Conservation (phyloP, 2,888 invertebrate species). For the Spicauda simplicius region DNA sequence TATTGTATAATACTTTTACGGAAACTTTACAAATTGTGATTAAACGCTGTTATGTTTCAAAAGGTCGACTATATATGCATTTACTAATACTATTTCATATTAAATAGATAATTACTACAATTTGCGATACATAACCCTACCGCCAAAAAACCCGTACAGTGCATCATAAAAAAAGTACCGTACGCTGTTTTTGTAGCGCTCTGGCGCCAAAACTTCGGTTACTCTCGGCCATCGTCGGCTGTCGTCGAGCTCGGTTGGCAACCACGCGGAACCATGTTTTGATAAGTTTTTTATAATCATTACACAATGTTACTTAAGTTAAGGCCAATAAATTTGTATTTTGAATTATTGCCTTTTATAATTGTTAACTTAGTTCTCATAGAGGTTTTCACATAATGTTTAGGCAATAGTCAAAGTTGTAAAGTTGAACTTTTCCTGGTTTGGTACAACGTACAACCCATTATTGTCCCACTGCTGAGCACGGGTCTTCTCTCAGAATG, state of each 20-base stretch:
- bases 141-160: constrained; percentile 29
- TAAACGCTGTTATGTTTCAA: neutral
- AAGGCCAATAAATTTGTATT: too few species aligned
- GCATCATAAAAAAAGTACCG: constrained; percentile 34
- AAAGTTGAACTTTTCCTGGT: too few species aligned
- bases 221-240: constrained; percentile 27
- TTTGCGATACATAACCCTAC: constrained; percentile 10
- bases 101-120: neutral
- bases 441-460: too few species aligned
- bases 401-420: too few species aligned
- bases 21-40: neutral
- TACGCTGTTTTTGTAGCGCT: constrained; percentile 21
- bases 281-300: constrained; percentile 15
- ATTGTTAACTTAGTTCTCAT: too few species aligned
- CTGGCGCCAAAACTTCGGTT: constrained; percentile 40
- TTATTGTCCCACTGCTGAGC: too few species aligned
- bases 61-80: neutral
- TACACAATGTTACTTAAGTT: too few species aligned
- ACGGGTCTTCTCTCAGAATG: too few species aligned
- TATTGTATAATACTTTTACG: too few species aligned
- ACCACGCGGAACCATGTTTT: constrained; percentile 24
- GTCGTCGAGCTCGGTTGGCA: constrained; percentile 4
- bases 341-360: too few species aligned
- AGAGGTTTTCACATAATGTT: too few species aligned
- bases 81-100: neutral